Conservation (phyloP, 2,797 vertebrate genomes). For the Pseudomugil gertrudae region DNA sequence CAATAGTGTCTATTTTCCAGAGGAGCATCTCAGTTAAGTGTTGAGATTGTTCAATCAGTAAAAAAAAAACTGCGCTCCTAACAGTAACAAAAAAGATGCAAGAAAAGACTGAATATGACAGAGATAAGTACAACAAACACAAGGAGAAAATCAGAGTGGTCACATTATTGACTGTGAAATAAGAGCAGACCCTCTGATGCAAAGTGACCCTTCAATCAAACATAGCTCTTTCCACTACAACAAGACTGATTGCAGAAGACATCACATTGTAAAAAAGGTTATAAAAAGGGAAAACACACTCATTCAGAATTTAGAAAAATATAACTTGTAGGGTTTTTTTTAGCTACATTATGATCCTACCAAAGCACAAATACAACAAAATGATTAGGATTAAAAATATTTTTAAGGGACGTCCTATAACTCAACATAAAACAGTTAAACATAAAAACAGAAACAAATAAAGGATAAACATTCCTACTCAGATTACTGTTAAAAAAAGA, state of each 20-base stretch:
- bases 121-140: slow-evolving; percentile 56
- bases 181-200: slow-evolving; percentile 52
- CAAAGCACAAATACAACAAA: neutral
- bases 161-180: slow-evolving; percentile 56
- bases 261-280: slow-evolving; percentile 46
- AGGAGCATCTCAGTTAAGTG: slow-evolving; percentile 21
- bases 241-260: slow-evolving; percentile 71
- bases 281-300: slow-evolving; percentile 17
- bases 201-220: slow-evolving; percentile 80
- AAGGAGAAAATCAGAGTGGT: slow-evolving; percentile 47
- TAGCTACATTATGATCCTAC: slow-evolving; percentile 11
- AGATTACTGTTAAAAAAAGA: neutral
- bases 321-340: slow-evolving; percentile 1
- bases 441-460: neutral
- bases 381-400: neutral
- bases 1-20: slow-evolving; percentile 3
- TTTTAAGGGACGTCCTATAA: neutral
- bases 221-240: slow-evolving; percentile 47
- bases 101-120: slow-evolving; percentile 32
- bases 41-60: slow-evolving; percentile 44
- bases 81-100: slow-evolving; percentile 27
- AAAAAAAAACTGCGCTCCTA: slow-evolving; percentile 32
- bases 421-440: too few species aligned
- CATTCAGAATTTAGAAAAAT: slow-evolving; percentile 29
- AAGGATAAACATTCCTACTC: too few species aligned